phyloP scores from a whole-genome alignment of 2,797 vertebrate genomes.

The Spheniscus humboldti region DNA sequence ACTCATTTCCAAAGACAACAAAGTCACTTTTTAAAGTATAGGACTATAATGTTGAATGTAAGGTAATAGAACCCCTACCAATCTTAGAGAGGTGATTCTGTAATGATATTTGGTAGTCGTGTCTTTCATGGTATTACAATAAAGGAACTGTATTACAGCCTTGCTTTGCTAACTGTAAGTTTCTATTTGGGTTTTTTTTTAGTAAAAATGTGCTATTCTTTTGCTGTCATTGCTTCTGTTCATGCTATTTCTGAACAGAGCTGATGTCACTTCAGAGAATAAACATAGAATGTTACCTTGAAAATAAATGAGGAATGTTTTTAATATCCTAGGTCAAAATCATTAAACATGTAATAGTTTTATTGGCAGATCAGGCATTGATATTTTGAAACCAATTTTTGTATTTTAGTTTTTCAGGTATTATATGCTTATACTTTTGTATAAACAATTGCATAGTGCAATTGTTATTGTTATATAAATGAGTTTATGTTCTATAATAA shows the following conservation, averaged over 20 bases:
- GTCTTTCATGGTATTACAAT: constrained; percentile 19
- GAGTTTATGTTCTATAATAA: neutral
- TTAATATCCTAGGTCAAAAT: neutral
- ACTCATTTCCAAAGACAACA: neutral
- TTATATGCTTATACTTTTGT: neutral
- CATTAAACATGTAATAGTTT: neutral
- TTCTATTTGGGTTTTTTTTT: neutral
- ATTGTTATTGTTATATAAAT: neutral
- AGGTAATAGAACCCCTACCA: neutral
- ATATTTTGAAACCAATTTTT: neutral
- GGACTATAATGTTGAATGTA: neutral
- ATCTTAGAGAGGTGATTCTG: neutral
- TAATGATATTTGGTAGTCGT: neutral
- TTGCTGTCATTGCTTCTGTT: neutral
- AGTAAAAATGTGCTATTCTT: neutral
- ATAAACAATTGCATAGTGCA: neutral
- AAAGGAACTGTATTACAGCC: neutral
- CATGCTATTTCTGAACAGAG: neutral
- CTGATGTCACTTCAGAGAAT: neutral
- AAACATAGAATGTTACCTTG: neutral
- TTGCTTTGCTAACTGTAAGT: constrained; percentile 4
- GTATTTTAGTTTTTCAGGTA: neutral
- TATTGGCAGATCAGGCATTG: neutral
- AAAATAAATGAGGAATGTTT: neutral
- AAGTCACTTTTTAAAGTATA: neutral